These are phyloP conservation scores for Gadopsis marmoratus DNA, from an alignment of 2,797 vertebrate genomes.

Conservation along the genomic window DNA sequence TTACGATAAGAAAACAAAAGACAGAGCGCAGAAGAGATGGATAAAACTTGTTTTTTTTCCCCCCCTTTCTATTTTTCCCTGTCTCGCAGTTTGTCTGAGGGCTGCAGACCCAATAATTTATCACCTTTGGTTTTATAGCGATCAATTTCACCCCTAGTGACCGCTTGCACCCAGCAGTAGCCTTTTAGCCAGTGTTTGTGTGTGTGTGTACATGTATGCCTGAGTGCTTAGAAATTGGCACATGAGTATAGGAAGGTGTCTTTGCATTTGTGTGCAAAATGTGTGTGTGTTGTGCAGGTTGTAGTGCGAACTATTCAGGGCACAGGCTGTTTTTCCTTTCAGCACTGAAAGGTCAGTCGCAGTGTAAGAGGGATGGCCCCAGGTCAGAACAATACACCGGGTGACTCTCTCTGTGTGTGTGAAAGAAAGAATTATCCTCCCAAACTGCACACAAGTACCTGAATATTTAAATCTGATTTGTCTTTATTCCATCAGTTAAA, in stretches of 20 bases:
- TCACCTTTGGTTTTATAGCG: constrained; percentile 87
- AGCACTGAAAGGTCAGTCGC: constrained; percentile 85
- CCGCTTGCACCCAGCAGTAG: constrained; percentile 78
- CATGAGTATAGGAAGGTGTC: constrained; percentile 20
- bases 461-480: constrained; percentile 60
- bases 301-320: constrained; percentile 58
- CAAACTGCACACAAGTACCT: constrained; percentile 22
- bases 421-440: constrained; percentile 17
- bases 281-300: constrained; percentile 43
- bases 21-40: constrained; percentile 60
- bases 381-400: constrained; percentile 85
- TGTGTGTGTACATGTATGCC: constrained; percentile 15
- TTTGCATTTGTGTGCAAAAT: constrained; percentile 51
- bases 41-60: constrained; percentile 66
- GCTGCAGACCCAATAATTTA: constrained; percentile 84
- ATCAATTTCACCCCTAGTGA: constrained; percentile 80
- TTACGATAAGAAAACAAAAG: constrained; percentile 82
- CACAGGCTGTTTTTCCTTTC: constrained; percentile 80
- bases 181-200: constrained; percentile 71
- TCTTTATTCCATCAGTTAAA: constrained; percentile 61
- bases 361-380: constrained; percentile 84
- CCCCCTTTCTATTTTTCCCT: constrained; percentile 65
- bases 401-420: constrained; percentile 22
- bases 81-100: constrained; percentile 82
- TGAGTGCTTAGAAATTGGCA: constrained; percentile 44